Evolutionary conservation across 2,113 vertebrate genomes (phyloP).

Genomic region (Nothocercus nigrocapillus): DNA sequence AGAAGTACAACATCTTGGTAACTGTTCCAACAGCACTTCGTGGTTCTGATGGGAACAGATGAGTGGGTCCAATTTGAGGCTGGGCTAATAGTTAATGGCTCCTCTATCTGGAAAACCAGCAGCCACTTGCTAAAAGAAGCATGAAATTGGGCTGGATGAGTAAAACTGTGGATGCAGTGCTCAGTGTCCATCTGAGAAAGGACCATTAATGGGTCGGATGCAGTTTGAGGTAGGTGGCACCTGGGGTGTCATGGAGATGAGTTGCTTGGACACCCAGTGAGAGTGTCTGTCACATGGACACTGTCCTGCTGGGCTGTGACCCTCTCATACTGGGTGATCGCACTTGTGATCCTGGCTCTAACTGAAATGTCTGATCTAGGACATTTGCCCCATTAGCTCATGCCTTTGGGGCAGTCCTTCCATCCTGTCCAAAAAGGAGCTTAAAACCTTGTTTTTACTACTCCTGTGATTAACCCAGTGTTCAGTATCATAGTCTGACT

Average conservation of each 20-base stretch:
- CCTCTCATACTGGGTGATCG: neutral
- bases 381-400: neutral
- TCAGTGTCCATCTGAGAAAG: constrained; percentile 58
- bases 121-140: constrained; percentile 61
- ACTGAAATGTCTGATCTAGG: neutral
- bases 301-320: neutral
- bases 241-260: constrained; percentile 43
- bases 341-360: neutral
- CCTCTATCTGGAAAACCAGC: constrained; percentile 65
- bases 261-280: neutral
- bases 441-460: neutral
- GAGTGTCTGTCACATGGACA: neutral
- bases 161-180: constrained; percentile 53
- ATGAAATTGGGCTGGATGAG: constrained; percentile 51
- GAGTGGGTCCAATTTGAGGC: constrained; percentile 51
- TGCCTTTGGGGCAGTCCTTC: neutral
- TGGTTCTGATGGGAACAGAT: constrained; percentile 60
- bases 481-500: accelerated
- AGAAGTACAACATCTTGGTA: constrained; percentile 45
- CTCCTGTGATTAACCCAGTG: neutral
- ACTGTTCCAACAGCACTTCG: constrained; percentile 63
- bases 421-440: neutral
- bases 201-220: constrained; percentile 18
- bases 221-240: constrained; percentile 63
- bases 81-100: constrained; percentile 62